Evolutionary conservation across 2,113 vertebrate genomes (phyloP), one percentile per base, ranked within the genome.

Genomic region (Platichthys flesus): DNA sequence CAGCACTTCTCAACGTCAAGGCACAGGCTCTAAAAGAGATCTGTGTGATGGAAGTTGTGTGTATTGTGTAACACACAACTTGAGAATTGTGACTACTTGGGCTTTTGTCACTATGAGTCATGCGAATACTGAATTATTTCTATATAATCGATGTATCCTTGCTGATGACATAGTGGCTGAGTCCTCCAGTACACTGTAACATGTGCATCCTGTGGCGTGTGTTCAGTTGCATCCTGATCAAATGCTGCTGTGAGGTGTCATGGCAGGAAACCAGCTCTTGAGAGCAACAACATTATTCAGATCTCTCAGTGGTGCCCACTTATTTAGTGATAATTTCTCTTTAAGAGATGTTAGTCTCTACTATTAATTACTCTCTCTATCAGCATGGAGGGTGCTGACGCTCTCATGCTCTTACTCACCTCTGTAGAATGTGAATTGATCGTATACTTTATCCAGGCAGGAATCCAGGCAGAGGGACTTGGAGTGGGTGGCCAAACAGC

Each of bases 371-470:
- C 61, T 81, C 61, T 78, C 68, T 81, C 79, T 86, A 52, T 83
- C 71, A 75, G 60, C 69, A 62, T 42, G 35, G 67, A 80, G 51
- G 69, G 66, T 72, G 67, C 47, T 63, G 65, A 58, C 45, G 45
- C 80, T 68, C 67, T 59, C 40, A 20, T 57, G 45, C 65, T 62
- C 63, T 81, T 82, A 70, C 69, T 86, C 89, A 79, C 78, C 73
- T 47, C 78, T 59, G 64, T 66, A 79, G 66, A 85, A 83, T 85
- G 42, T 74, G 61, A 88, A 85, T 63, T 84, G 82, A 87, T 88
- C 21, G 5, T 52, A 69, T 52, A 69, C 77, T 85, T 78, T 77
- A 71, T 79, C 35, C 23, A 37, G 78, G 78, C 73, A 76, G 78
- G 74, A 62, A 71, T 83, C 84, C 74, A 81, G 58, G 60, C 45